These are phyloP conservation scores for Papio anubis DNA, from an alignment of 2,113 vertebrate species.

Conservation along the genomic window DNA sequence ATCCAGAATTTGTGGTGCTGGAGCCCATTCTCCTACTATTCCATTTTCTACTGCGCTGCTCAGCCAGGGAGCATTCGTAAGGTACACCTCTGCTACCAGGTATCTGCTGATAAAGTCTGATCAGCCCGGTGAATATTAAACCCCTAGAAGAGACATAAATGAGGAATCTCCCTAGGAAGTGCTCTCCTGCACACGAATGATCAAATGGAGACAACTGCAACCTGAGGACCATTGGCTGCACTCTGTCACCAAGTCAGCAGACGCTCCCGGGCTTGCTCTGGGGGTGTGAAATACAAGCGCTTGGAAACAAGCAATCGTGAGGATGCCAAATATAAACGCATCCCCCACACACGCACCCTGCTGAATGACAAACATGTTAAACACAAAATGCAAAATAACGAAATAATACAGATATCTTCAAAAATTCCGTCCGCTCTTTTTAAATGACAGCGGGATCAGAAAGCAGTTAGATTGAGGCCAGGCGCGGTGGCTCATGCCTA, in stretches of 20 bases:
- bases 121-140: background rate
- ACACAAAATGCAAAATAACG: background rate
- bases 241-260: background rate
- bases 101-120: background rate
- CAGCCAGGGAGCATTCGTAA: background rate
- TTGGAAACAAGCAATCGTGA: background rate
- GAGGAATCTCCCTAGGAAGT: background rate
- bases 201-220: background rate
- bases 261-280: background rate
- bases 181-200: background rate
- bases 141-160: background rate
- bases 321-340: background rate
- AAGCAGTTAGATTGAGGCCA: background rate
- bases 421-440: background rate
- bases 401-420: background rate
- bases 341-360: background rate
- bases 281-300: background rate
- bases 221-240: background rate
- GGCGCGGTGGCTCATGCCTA: no score
- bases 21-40: fast-evolving
- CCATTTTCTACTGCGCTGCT: background rate
- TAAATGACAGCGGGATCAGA: background rate
- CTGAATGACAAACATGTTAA: background rate
- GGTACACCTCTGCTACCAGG: background rate
- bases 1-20: background rate